A percentile compares a stretch with the other conserved stretches of the same genome.
phyloP scores from a whole-genome alignment of 92 coral and sea anemone genomes.

The Palythoa heliodiscus region DNA sequence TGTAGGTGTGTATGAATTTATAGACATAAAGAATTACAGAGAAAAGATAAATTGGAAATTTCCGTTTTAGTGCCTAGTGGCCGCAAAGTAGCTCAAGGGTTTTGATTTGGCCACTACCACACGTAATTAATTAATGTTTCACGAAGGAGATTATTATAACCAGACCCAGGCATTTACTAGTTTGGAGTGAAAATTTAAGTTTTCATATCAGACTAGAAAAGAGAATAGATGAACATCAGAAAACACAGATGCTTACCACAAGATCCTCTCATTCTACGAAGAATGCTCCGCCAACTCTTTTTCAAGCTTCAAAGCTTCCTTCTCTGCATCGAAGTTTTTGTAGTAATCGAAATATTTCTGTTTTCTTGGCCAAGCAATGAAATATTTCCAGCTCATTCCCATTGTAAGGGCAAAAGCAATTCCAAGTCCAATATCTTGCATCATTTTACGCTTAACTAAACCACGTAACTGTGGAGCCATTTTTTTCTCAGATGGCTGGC shows the following conservation, averaged over 20 bases:
- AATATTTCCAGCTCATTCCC: constrained; percentile 73
- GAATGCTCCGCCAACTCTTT: constrained; percentile 40
- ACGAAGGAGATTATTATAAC: too few relatives aligned
- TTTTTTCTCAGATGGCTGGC: background rate
- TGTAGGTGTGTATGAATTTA: too few relatives aligned
- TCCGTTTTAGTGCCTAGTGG: too few relatives aligned
- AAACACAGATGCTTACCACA: background rate
- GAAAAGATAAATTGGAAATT: too few relatives aligned
- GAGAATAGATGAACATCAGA: background rate
- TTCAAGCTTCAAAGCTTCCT: constrained; percentile 79
- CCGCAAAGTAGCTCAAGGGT: too few relatives aligned
- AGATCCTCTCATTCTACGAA: constrained; percentile 25
- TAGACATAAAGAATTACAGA: too few relatives aligned
- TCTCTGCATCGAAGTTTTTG: constrained; percentile 74
- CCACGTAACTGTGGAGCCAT: constrained; percentile 87
- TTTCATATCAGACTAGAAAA: too few relatives aligned
- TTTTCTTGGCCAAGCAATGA: constrained; percentile 80
- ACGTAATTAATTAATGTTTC: too few relatives aligned
- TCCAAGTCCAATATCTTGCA: constrained; percentile 65
- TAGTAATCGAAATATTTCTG: constrained; percentile 72
- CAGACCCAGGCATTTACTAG: too few relatives aligned
- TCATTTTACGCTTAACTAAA: constrained; percentile 69
- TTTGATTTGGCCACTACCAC: too few relatives aligned
- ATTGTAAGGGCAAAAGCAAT: constrained; percentile 60
- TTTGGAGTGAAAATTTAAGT: too few relatives aligned